Evolutionary conservation across 2,113 vertebrate genomes (phyloP).

Genomic region (Labeo catla): DNA sequence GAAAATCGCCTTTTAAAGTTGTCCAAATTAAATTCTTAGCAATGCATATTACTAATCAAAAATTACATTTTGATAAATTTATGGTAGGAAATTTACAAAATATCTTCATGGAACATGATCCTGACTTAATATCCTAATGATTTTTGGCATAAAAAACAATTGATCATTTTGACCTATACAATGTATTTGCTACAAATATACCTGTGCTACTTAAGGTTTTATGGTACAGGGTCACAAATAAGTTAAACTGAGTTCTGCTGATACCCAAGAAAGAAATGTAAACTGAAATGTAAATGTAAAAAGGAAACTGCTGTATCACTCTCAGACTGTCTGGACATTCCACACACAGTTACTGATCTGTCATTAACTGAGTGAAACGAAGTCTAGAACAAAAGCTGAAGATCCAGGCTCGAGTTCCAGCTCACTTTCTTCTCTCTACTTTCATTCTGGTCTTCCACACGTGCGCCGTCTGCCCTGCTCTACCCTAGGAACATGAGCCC

Average conservation of each 20-base stretch:
- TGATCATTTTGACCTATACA: too few relatives aligned
- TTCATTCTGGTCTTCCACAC: background rate
- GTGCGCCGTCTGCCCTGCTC: background rate
- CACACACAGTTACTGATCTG: conserved; percentile 13
- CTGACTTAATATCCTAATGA: too few relatives aligned
- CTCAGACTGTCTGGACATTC: background rate
- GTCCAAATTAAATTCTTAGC: too few relatives aligned
- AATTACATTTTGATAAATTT: too few relatives aligned
- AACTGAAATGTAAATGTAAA: conserved; percentile 1
- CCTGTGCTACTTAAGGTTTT: too few relatives aligned
- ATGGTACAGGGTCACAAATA: too few relatives aligned
- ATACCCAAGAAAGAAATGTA: background rate
- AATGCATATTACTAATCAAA: too few relatives aligned
- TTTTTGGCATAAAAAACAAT: too few relatives aligned
- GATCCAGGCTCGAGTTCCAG: conserved; percentile 23
- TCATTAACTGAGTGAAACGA: conserved; percentile 24
- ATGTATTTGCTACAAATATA: too few relatives aligned
- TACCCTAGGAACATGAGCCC: conserved; percentile 41
- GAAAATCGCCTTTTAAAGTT: too few relatives aligned
- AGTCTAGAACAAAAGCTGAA: conserved; percentile 6
- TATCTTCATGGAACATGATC: too few relatives aligned
- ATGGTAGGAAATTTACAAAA: too few relatives aligned
- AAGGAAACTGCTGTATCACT: background rate
- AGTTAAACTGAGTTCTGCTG: background rate
- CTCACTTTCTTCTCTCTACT: conserved; percentile 23